phyloP scores from a whole-genome alignment of 2,113 vertebrate genomes.

The Sceloporus tristichus region DNA sequence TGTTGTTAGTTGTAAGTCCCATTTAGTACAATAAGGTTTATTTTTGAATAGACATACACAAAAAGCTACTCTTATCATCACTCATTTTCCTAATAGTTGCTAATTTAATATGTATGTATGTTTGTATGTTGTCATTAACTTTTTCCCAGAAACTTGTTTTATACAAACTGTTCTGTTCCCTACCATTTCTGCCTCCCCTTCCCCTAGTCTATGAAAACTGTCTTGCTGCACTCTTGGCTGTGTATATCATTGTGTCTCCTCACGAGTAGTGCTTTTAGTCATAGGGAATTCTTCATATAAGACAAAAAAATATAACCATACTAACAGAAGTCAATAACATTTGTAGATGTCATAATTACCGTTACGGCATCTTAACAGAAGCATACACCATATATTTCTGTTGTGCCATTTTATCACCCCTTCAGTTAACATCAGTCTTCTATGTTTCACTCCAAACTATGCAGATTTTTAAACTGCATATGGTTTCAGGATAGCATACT shows the following conservation, averaged over 20 bases:
- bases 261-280: not conserved
- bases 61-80: too few relatives aligned
- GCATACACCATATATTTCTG: not conserved
- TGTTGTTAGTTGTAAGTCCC: too few relatives aligned
- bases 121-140: too few relatives aligned
- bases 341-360: not conserved
- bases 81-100: too few relatives aligned
- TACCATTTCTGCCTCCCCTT: not conserved
- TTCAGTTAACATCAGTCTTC: not conserved
- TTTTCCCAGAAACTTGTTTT: too few relatives aligned
- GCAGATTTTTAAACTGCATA: constrained; percentile 18
- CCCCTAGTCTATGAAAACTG: not conserved
- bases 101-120: too few relatives aligned
- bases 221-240: not conserved
- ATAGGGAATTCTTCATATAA: not conserved
- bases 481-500: constrained; percentile 68
- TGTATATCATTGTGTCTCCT: not conserved
- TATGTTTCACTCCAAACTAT: constrained; percentile 16
- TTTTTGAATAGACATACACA: too few relatives aligned
- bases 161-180: too few relatives aligned
- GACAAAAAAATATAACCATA: not conserved
- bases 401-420: not conserved
- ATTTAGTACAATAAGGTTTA: too few relatives aligned
- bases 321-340: not conserved
- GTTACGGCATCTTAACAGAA: not conserved